Evolutionary conservation across 1,140 invertebrate species (phyloP).

Genomic region (Rhagoletis zephyria): DNA sequence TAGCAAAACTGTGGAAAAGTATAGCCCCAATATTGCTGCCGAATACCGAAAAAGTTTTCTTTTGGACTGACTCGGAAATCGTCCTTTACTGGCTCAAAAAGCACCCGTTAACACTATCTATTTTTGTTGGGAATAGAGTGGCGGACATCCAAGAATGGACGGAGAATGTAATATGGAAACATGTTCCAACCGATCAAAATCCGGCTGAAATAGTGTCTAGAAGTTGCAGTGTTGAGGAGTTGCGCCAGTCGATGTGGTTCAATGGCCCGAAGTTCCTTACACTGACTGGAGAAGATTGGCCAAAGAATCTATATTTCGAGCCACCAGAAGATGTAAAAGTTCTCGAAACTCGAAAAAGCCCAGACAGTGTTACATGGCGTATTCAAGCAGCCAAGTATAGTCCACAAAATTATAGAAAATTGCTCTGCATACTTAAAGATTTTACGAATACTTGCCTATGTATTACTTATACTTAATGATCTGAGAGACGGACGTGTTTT

Average conservation of each 20-base stretch:
- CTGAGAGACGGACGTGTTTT: no score
- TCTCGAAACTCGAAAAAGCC: no score
- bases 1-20: slow-evolving; percentile 54
- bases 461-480: not conserved
- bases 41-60: not conserved
- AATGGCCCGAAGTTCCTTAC: slow-evolving; percentile 56
- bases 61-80: slow-evolving; percentile 65
- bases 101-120: slow-evolving; percentile 61
- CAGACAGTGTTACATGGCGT: not conserved
- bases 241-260: slow-evolving; percentile 68
- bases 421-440: not conserved
- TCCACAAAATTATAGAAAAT: not conserved
- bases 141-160: slow-evolving; percentile 64
- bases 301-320: not conserved
- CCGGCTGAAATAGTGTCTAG: slow-evolving; percentile 32
- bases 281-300: slow-evolving; percentile 4
- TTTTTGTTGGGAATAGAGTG: slow-evolving; percentile 53
- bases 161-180: not conserved
- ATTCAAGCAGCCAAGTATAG: not conserved
- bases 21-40: slow-evolving; percentile 9
- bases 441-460: not conserved
- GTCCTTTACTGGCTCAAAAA: slow-evolving; percentile 55
- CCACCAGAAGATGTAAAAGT: no score
- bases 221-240: slow-evolving; percentile 59
- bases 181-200: no score